phyloP scores from a whole-genome alignment of 2,888 invertebrate species.

The Lypha dubia region DNA sequence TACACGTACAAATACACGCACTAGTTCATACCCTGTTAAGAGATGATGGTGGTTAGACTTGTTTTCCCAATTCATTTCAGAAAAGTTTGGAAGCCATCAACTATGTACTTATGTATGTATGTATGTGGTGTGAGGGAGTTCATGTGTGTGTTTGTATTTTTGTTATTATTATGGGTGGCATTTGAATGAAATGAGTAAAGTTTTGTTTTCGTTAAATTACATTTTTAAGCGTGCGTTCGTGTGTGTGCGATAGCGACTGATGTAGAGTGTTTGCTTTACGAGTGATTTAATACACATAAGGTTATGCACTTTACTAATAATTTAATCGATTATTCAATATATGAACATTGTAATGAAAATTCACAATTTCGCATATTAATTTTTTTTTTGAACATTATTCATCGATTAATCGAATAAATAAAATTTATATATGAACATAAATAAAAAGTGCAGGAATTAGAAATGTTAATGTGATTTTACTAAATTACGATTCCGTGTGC shows the following conservation, averaged over 20 bases:
- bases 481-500: too few species aligned
- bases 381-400: too few species aligned
- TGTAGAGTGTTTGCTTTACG: slow-evolving; percentile 15
- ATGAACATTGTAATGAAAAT: too few species aligned
- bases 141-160: background rate
- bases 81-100: background rate
- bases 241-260: background rate
- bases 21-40: background rate
- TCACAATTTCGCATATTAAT: too few species aligned
- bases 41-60: background rate
- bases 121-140: background rate
- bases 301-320: background rate
- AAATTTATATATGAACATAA: too few species aligned
- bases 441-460: too few species aligned
- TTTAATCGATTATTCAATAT: background rate
- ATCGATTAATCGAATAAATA: too few species aligned
- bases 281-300: slow-evolving; percentile 23
- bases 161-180: slow-evolving; percentile 6
- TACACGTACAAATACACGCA: background rate
- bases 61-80: background rate
- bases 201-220: slow-evolving; percentile 5
- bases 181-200: background rate
- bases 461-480: too few species aligned
- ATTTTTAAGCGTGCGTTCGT: background rate
- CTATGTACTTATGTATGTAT: background rate